Conservation (phyloP, 2,888 invertebrate species). For the Diplazon laetatorius region DNA sequence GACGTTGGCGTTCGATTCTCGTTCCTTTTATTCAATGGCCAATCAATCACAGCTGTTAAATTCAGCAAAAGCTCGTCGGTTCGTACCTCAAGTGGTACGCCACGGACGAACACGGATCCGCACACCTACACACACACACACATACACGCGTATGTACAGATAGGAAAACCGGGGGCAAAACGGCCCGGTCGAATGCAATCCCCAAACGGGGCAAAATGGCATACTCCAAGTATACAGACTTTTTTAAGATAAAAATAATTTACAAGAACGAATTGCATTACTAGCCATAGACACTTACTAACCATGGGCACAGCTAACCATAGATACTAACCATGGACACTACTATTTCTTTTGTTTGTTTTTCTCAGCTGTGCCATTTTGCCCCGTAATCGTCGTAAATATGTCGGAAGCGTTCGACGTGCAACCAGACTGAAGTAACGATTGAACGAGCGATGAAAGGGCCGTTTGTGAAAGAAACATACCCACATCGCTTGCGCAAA, state of each 20-base stretch:
- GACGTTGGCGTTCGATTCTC: constrained; percentile 42
- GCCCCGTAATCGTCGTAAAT: neutral
- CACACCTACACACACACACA: neutral
- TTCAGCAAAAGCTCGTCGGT: constrained; percentile 28
- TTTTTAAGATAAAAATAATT: no score
- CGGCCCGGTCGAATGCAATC: neutral
- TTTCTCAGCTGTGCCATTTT: no score
- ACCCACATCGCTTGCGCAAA: constrained; percentile 15
- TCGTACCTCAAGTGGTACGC: neutral
- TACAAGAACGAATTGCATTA: no score
- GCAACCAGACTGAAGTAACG: constrained; percentile 31
- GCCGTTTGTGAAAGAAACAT: constrained; percentile 46
- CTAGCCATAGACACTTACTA: no score
- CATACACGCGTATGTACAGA: neutral
- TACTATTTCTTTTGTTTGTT: no score
- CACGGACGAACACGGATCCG: no score
- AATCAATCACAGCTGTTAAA: constrained; percentile 64
- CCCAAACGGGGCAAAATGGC: no score
- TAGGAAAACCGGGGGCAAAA: neutral
- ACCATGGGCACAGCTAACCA: no score
- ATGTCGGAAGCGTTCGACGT: constrained; percentile 9
- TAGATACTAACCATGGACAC: no score
- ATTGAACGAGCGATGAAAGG: constrained; percentile 54
- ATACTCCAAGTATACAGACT: no score
- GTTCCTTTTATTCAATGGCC: constrained; percentile 53